Base-by-base conservation (phyloP, 2,797 vertebrate species). In the Masticophis lateralis region DNA sequence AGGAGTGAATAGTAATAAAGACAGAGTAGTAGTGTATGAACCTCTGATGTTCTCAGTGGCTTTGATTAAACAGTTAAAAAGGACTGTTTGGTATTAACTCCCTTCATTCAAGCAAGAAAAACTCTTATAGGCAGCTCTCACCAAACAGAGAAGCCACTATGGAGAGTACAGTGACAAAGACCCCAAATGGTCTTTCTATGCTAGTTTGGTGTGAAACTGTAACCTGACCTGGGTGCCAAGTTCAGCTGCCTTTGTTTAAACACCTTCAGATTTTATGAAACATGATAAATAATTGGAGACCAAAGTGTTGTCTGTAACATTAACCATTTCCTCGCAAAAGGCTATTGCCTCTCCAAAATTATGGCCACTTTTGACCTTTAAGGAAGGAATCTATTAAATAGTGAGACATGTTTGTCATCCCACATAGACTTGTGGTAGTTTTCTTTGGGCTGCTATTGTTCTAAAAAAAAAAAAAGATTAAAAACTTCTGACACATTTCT, bases 1-100 rank as follows among this genome's bases (percentile, higher is more conserved):
- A 66, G 5, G 43, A 66, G 2, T 32, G n/a, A 69, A 32, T 18
- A 32, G 13, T 18, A 69, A 69, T 69, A 69, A 69, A 3, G 18
- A 32, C 20, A 91, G 94, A 96, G 92, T 12, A 89, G 86, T 94
- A 79, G 57, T 94, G 63, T 79, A 53, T 92, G 25, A 0, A 0
- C 88, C 96, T 69, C 94, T 94, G 93, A 87, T 96, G 94, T 95
- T 97, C 97, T 96, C 90, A 96, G 94, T 94, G 74, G 91, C 93
- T 97, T 96, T 95, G 87, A 91, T 92, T 96, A 91, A 74, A 43
- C 18, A n/a, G 2, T 51, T 51, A 51, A 51, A 51, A 22, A 4
- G 90, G 90, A 79, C 94, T 97, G 94, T 97, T 98, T 98, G 97
- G 98, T 98, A 97, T 97, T 10, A 27, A 95, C 95, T 95, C 94